Evolutionary conservation across 1,140 invertebrate species (phyloP).

Genomic region (Cepaea nemoralis): DNA sequence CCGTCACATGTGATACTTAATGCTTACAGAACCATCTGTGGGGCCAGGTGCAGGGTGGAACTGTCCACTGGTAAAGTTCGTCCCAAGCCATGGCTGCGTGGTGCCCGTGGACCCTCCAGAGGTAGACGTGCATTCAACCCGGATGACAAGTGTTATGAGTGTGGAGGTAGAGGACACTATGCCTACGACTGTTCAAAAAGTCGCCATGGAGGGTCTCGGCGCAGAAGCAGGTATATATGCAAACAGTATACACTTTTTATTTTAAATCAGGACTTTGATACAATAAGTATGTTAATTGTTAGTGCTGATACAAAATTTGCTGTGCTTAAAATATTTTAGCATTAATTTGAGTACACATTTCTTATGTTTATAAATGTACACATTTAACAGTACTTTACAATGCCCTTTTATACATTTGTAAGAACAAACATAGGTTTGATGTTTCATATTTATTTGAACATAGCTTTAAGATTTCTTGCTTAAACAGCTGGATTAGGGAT

Average conservation of each 20-base stretch:
- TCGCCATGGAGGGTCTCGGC: constrained; percentile 22
- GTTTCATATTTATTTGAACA: neutral
- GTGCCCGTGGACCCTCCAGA: constrained; percentile 64
- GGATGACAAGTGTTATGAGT: constrained; percentile 89
- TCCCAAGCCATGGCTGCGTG: constrained; percentile 69
- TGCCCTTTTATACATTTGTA: neutral
- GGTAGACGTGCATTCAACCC: constrained; percentile 78
- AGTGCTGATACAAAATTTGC: neutral
- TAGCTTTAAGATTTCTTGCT: constrained; percentile 15
- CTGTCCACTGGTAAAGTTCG: constrained; percentile 84
- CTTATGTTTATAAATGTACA: neutral
- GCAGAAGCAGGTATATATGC: constrained; percentile 9
- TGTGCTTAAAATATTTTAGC: neutral
- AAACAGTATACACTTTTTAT: neutral
- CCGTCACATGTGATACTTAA: too few species aligned
- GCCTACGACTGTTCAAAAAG: constrained; percentile 82
- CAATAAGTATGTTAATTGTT: neutral
- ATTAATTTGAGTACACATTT: neutral
- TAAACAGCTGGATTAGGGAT: constrained; percentile 5
- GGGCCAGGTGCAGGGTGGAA: constrained; percentile 90
- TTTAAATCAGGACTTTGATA: neutral
- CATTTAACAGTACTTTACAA: neutral
- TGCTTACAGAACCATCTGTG: constrained; percentile 82
- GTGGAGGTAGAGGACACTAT: constrained; percentile 91
- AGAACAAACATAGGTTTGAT: neutral